phyloP scores from a whole-genome alignment of 2,797 vertebrate species.

The Urocyon cinereoargenteus region DNA sequence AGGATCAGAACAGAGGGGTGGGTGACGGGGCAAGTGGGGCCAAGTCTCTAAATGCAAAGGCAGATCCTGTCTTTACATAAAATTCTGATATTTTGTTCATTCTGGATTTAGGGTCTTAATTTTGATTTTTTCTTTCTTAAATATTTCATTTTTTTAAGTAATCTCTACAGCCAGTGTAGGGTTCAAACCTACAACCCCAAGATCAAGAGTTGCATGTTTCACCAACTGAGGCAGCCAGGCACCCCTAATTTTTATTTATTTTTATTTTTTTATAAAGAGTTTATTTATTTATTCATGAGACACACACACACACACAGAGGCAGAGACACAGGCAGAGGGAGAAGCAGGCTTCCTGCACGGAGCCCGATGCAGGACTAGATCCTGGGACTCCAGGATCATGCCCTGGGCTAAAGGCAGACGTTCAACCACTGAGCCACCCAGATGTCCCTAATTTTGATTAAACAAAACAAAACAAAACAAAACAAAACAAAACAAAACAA shows the following conservation, averaged over 20 bases:
- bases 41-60: accelerated
- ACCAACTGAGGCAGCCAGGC: background rate
- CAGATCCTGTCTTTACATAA: background rate
- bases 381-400: too few species aligned
- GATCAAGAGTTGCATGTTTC: background rate
- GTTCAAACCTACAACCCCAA: background rate
- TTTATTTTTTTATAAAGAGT: too few species aligned
- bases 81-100: background rate
- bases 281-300: too few species aligned
- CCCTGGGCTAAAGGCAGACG: too few species aligned
- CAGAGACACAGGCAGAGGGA: too few species aligned
- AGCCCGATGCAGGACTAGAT: too few species aligned
- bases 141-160: background rate
- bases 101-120: background rate
- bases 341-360: too few species aligned
- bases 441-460: too few species aligned
- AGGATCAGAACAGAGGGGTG: background rate
- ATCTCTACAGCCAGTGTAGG: background rate
- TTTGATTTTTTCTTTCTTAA: background rate
- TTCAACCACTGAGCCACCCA: too few species aligned
- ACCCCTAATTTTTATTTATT: background rate
- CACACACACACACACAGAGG: too few species aligned
- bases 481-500: background rate
- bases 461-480: background rate
- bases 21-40: too few species aligned